Evolutionary conservation across 2,797 vertebrate species (phyloP).

Genomic region (Arnoldichthys spilopterus): DNA sequence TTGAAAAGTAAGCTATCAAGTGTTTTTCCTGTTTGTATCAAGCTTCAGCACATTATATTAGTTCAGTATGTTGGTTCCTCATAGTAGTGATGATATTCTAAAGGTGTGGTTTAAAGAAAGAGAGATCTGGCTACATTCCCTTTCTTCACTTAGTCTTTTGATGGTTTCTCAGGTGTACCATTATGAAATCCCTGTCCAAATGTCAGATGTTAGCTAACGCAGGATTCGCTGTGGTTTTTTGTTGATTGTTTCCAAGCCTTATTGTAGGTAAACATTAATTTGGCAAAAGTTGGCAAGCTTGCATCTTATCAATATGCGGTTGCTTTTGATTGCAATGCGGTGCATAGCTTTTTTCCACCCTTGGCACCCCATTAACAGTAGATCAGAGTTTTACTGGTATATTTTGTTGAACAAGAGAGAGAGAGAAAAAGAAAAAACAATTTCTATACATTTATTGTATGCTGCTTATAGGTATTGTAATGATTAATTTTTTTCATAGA

Average conservation of each 20-base stretch:
- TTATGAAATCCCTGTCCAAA: slow-evolving; percentile 33
- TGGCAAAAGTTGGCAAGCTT: slow-evolving; percentile 8
- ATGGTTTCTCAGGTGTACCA: slow-evolving; percentile 1
- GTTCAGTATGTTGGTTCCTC: neutral
- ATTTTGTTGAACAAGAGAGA: no score
- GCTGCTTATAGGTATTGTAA: no score
- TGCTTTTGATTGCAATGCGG: neutral
- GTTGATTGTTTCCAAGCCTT: slow-evolving; percentile 12
- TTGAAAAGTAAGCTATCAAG: neutral
- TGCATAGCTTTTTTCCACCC: no score
- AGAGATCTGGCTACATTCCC: neutral
- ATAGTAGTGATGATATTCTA: neutral
- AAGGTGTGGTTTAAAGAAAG: neutral
- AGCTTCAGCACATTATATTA: neutral
- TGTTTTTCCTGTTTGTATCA: neutral
- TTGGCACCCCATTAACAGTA: no score
- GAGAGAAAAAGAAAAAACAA: no score
- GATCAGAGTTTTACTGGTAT: no score
- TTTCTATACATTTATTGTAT: no score
- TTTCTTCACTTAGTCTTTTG: slow-evolving; percentile 9
- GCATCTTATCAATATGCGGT: neutral
- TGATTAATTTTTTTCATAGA: no score
- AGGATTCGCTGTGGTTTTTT: slow-evolving; percentile 10
- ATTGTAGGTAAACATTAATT: neutral
- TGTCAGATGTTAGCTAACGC: slow-evolving; percentile 10